Percentiles rank a stretch among this genome's conserved stretches.
phyloP scores from a whole-genome alignment of 1,140 invertebrate species.

The Branchinecta lindahli region DNA sequence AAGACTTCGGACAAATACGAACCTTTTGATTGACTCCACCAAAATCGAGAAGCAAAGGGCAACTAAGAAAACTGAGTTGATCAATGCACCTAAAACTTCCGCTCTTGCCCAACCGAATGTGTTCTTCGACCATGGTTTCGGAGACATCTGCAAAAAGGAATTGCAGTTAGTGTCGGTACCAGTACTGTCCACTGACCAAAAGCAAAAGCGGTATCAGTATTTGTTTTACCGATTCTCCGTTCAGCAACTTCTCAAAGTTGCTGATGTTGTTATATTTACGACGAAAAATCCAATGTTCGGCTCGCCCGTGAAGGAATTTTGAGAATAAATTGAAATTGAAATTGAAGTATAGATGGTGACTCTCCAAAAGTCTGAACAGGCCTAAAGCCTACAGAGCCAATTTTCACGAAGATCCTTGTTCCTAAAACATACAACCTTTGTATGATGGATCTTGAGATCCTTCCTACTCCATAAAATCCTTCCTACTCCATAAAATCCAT shows the following conservation, averaged over 20 bases:
- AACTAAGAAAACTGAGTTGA: conserved; percentile 83
- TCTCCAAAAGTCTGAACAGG: conserved; percentile 12
- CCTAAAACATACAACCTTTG: too few relatives aligned
- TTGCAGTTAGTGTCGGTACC: neutral
- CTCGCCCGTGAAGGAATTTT: too few relatives aligned
- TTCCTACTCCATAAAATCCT: too few relatives aligned
- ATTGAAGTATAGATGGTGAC: too few relatives aligned
- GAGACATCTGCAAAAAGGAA: conserved; percentile 59
- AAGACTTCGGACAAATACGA: conserved; percentile 20
- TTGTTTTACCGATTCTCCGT: conserved; percentile 15
- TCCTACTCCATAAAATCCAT: too few relatives aligned
- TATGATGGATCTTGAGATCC: too few relatives aligned
- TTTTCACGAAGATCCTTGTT: too few relatives aligned
- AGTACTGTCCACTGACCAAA: neutral
- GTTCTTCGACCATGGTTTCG: conserved; percentile 87
- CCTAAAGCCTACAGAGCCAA: neutral
- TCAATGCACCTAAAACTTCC: conserved; percentile 79
- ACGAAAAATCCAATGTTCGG: too few relatives aligned
- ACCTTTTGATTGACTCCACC: conserved; percentile 70
- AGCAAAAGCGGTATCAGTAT: neutral
- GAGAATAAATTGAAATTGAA: too few relatives aligned
- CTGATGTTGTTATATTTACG: too few relatives aligned
- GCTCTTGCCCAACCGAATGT: conserved; percentile 87
- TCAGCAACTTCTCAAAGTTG: too few relatives aligned
- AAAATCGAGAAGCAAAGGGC: conserved; percentile 83